Conservation (phyloP, 2,113 vertebrate genomes). For the Felis catus region DNA sequence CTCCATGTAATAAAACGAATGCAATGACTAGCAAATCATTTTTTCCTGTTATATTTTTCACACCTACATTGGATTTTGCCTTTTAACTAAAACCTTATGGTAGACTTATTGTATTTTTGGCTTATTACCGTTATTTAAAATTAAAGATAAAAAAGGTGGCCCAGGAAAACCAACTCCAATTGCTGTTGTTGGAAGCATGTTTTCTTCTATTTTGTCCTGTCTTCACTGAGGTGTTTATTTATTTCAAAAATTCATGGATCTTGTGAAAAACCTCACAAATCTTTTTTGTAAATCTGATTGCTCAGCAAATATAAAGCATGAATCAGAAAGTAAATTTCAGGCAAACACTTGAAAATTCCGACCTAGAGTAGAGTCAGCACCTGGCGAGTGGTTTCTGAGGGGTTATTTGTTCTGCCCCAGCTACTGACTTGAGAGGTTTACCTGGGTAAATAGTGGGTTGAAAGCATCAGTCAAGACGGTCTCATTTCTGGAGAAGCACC, state of each 20-base stretch:
- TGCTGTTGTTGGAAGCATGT: not conserved
- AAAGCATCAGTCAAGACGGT: constrained; percentile 75
- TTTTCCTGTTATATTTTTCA: not conserved
- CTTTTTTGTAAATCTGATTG: constrained; percentile 2
- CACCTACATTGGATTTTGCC: not conserved
- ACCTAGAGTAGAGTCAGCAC: not conserved
- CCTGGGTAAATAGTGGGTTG: constrained; percentile 52
- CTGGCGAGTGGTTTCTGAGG: not conserved
- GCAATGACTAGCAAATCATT: not conserved
- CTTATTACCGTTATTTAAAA: constrained; percentile 70
- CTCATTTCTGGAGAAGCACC: constrained; percentile 61
- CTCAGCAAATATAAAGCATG: not conserved
- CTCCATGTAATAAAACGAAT: not conserved
- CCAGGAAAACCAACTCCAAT: constrained; percentile 7
- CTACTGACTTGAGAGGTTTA: constrained; percentile 9
- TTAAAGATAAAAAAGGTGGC: constrained; percentile 50
- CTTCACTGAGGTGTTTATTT: not conserved
- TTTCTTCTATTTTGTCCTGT: not conserved
- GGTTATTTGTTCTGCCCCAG: constrained; percentile 49
- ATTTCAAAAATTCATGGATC: constrained; percentile 22
- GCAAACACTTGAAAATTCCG: constrained; percentile 64
- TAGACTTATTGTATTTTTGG: not conserved
- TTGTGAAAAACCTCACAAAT: constrained; percentile 49
- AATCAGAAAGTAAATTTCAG: constrained; percentile 52
- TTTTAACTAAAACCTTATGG: not conserved